Base-by-base conservation (phyloP, 2,888 invertebrate species). In the Scaptodrosophila latifasciaeformis region DNA sequence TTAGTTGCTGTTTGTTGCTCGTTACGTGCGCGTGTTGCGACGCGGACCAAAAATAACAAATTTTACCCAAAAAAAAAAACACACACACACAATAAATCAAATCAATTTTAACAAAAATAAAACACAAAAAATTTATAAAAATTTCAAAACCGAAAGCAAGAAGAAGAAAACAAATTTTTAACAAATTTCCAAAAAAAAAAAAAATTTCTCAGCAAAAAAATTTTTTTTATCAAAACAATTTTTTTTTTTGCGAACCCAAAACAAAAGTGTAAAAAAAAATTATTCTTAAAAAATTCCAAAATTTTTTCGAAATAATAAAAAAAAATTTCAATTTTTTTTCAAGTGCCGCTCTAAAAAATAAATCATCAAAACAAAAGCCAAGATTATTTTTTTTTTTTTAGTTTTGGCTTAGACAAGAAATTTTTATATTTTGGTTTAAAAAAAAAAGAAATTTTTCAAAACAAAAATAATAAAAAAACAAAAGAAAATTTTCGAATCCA, bases 1-100 rank as follows among this genome's bases (percentile, higher is more conserved):
- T 83, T 82, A 83, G 83, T 83, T 84, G 82, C 82, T 79, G 83
- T 82, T 84, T 82, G 83, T 82, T 82, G 82, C 81, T 83, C 81
- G 81, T 69, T 77, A 78, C 79, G 83, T 81, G 82, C 82, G 84
- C 82, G 84, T 81, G 83, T 74, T 69, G 70, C 72, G 69, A 81
- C 77, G 76, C 77, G 78, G 70, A 82, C 70, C 65, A 61, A 52
- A 57, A 44, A 3, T 43, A 61, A 27, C n/a, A 37, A 35, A 15
- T 2, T n/a, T n/a, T n/a, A 24, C 24, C 24, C 3, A 7, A 24
- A 24, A 24, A 24, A 24, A 17, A 37, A 9, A 37, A 37, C 10
- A 18, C n/a, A n/a, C n/a, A n/a, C n/a, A n/a, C n/a, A n/a, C n/a
- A n/a, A 15, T 17, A 37, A 31, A 5, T n/a, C 2, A 18, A 37